phyloP scores from a whole-genome alignment of 1,140 invertebrate genomes.

The Drosophila lowei region DNA sequence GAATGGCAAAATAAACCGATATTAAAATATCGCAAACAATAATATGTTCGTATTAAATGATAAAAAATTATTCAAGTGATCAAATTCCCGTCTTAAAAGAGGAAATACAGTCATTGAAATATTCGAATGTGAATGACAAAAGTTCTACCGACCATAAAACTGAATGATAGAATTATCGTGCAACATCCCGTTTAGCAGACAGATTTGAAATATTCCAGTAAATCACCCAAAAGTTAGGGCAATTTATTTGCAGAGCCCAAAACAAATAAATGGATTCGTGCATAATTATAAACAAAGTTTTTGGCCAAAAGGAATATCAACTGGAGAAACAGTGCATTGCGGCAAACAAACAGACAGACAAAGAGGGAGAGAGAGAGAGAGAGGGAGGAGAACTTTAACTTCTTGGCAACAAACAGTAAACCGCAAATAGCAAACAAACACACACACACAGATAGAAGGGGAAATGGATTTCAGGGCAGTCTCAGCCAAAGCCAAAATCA shows the following conservation, averaged over 20 bases:
- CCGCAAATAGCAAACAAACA: constrained; percentile 55
- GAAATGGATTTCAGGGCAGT: constrained; percentile 22
- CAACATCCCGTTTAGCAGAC: too few species aligned
- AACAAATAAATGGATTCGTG: constrained; percentile 48
- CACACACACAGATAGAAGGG: constrained; percentile 22
- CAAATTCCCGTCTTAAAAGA: too few species aligned
- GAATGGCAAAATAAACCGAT: too few species aligned
- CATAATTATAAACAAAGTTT: constrained; percentile 69
- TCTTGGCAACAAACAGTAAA: constrained; percentile 68
- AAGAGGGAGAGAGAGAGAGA: background rate
- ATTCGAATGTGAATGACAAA: too few species aligned
- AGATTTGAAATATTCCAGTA: constrained; percentile 10
- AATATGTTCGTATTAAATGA: too few species aligned
- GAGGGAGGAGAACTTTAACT: constrained; percentile 30
- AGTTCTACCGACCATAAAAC: too few species aligned
- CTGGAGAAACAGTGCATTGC: constrained; percentile 37
- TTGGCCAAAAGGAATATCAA: constrained; percentile 27
- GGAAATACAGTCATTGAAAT: too few species aligned
- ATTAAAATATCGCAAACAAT: too few species aligned
- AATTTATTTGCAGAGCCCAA: constrained; percentile 36
- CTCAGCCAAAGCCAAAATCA: constrained; percentile 64
- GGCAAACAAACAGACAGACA: constrained; percentile 28
- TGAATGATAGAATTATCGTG: too few species aligned
- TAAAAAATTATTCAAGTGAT: too few species aligned
- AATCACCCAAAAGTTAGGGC: constrained; percentile 25